Evolutionary conservation across 1,140 invertebrate genomes (phyloP).

Genomic region (Theocolax elegans): DNA sequence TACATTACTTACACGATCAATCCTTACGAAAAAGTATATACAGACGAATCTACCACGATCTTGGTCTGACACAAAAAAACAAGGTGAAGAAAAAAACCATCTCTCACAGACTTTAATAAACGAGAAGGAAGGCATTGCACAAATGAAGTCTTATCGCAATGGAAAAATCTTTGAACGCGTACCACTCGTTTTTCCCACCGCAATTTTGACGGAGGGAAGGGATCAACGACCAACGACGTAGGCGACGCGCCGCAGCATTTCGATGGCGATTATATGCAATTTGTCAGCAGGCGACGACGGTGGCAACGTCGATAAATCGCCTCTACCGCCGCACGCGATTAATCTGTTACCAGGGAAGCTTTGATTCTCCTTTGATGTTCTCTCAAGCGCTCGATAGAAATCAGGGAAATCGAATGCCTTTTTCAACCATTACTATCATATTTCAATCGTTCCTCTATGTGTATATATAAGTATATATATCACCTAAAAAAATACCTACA

Average conservation of each 20-base stretch:
- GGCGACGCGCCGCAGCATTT: slow-evolving; percentile 31
- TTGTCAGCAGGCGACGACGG: not conserved
- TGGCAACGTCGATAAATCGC: slow-evolving; percentile 6
- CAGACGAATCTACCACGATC: no score
- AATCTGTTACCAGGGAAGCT: not conserved
- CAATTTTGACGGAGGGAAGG: not conserved
- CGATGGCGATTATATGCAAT: slow-evolving; percentile 24
- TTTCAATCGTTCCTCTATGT: not conserved
- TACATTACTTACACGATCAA: not conserved
- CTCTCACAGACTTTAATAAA: no score
- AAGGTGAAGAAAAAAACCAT: no score
- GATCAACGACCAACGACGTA: no score
- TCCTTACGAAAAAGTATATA: no score
- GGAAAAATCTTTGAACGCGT: not conserved
- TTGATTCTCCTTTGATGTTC: slow-evolving; percentile 25
- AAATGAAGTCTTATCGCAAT: not conserved
- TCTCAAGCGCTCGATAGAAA: not conserved
- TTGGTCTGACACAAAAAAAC: not conserved
- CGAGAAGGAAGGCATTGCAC: not conserved
- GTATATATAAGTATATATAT: no score
- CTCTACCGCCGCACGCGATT: not conserved
- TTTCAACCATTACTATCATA: not conserved
- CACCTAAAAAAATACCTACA: no score
- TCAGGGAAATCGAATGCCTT: not conserved
- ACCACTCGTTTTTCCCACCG: not conserved